Base-by-base conservation (phyloP, 1,140 invertebrate genomes). In the Brachionus sp. region DNA sequence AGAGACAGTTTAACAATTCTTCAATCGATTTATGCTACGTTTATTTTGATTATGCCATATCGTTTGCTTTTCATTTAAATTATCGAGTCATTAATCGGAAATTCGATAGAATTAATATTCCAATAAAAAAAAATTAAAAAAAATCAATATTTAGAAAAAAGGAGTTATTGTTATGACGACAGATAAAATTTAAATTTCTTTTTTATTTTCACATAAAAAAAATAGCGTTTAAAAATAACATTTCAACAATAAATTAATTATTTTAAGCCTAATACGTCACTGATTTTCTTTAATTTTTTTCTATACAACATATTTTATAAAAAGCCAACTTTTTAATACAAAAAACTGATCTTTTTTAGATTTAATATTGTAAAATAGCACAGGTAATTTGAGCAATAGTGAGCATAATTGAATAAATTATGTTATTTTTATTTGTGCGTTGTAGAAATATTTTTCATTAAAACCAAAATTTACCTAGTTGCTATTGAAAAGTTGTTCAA, bases 31-130 rank as follows among this genome's bases (percentile, higher is more conserved):
- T 16, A 39, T 39, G 35, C 68, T 70, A 70, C 29, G 23, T 70
- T 19, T 70, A 44, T 25, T 70, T 70, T 44, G 35, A 25, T 70
- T 46, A 16, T 33, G 12, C 33, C 5, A 12, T 19, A 29, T 50
- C 29, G 10, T 37, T 75, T 19, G 12, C 29, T 75, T 29, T 19
- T 12, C 19, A 62, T 78, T 78, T 7, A 9, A 35, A 19, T 19
- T 5, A 70, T 37, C 66, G 66, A 70, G 66, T 39, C 66, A 70
- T 70, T 70, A 70, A 70, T 70, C 66, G 66, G 66, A 70, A 70
- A 70, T 70, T 19, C 37, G 66, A 70, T 37, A 70, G 37, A 70
- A 70, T 70, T 66, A 33, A 66, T 33, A 66, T 66, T 66, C 16
- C 25, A 37, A 66, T 66, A 29, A 39, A 70, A 37, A 70, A 37